A percentile compares a stretch with the other conserved stretches of the same genome.
These are phyloP conservation scores for Coreius guichenoti DNA, from an alignment of 2,797 vertebrate genomes.

Conservation along the genomic window DNA sequence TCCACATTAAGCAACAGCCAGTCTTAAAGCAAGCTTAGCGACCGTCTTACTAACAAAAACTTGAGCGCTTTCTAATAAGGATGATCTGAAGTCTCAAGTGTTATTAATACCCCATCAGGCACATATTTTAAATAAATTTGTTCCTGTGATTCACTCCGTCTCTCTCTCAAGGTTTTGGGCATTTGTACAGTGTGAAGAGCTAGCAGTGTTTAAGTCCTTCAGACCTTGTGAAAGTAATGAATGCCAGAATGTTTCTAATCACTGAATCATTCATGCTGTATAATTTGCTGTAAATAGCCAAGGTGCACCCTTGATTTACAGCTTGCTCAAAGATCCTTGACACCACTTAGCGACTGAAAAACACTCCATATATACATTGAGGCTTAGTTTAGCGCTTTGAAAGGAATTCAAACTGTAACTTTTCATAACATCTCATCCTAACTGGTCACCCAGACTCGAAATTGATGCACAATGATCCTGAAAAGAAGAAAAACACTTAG, in stretches of 20 bases:
- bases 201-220: slow-evolving; percentile 47
- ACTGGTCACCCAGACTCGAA: slow-evolving; percentile 30
- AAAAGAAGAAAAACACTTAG: background rate
- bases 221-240: slow-evolving; percentile 48
- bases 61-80: slow-evolving; percentile 29
- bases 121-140: slow-evolving; percentile 39
- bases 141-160: slow-evolving; percentile 37
- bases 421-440: slow-evolving; percentile 36
- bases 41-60: slow-evolving; percentile 18
- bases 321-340: slow-evolving; percentile 57
- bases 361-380: slow-evolving; percentile 52
- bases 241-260: slow-evolving; percentile 49
- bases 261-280: slow-evolving; percentile 55
- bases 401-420: slow-evolving; percentile 29
- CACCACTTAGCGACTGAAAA: slow-evolving; percentile 56
- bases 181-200: slow-evolving; percentile 43
- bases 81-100: slow-evolving; percentile 27
- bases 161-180: slow-evolving; percentile 46
- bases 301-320: slow-evolving; percentile 55
- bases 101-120: slow-evolving; percentile 39
- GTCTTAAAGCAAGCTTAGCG: slow-evolving; percentile 16
- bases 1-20: slow-evolving; percentile 16
- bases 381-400: slow-evolving; percentile 40
- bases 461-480: slow-evolving; percentile 1
- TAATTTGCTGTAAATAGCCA: slow-evolving; percentile 57